Base-by-base conservation (phyloP, 1,140 invertebrate genomes). In the Druon quercuslanigerum region DNA sequence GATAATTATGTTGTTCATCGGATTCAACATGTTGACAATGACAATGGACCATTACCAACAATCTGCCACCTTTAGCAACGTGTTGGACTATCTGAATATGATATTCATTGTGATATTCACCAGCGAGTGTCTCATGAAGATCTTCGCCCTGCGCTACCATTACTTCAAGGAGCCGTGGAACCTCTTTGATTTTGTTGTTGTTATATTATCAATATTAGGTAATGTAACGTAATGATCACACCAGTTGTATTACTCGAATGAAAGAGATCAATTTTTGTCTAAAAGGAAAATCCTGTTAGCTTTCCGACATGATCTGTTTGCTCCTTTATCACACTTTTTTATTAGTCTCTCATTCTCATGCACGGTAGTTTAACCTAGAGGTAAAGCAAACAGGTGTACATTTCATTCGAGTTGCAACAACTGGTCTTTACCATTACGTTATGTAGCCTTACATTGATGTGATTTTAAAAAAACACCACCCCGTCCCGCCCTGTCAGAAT, bases 121-220 rank as follows among this genome's bases (percentile, higher is more conserved):
- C 91, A 95, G 96, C 84, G 98, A 99, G 94, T 99, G 98, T 94
- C 94, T 98, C 88, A 95, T 99, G 92, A 99, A 99, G 94, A 95
- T 99, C 88, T 97, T 99, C 92, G 98, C 97, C 78, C 95, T 99
- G 86, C 94, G 98, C 87, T 98, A 97, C 93, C 96, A 99, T 93
- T 99, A 99, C 93, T 99, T 99, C 94, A 98, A 97, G 92, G 97
- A 99, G 92, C 98, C 98, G 77, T 99, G 98, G 98, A 99, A 99
- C 93, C 94, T 99, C 85, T 99, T 99, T 94, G 98, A 99, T 94
- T 98, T 99, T 93, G 96, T 99, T 88, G 98, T 99, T 90, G 98
- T 99, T 88, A 98, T 98, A 93, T 95, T 99, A 92, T 99, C 98
- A 91, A 98, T 99, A 93, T 95, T 98, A 93, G 96, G 97, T 97